Conservation (phyloP, 2,113 vertebrate species). For the Amblyornis subalaris region DNA sequence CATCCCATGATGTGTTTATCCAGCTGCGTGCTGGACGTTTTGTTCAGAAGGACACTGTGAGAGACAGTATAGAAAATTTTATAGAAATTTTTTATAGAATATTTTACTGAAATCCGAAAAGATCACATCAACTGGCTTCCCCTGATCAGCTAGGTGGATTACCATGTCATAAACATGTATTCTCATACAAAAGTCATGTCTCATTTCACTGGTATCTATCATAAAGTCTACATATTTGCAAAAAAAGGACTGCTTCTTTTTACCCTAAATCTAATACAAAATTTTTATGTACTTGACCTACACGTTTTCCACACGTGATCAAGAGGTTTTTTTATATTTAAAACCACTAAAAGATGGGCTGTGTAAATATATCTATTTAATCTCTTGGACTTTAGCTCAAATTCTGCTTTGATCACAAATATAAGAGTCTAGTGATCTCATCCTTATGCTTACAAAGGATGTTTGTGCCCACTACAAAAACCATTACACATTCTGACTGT, state of each 20-base stretch:
- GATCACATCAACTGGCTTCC: neutral
- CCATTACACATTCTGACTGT: neutral
- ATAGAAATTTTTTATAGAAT: no score
- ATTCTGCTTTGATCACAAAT: neutral
- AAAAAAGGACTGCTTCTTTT: neutral
- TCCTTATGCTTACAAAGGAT: neutral
- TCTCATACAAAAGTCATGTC: neutral
- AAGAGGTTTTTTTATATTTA: neutral
- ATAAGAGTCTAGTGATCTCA: neutral
- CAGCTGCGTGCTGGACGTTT: neutral
- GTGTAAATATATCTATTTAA: neutral
- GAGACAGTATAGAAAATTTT: neutral
- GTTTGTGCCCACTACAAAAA: neutral
- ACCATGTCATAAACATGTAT: neutral
- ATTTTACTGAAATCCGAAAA: neutral
- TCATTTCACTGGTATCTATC: neutral
- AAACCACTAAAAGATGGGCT: neutral
- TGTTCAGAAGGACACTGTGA: neutral
- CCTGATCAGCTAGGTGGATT: no score
- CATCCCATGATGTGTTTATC: neutral
- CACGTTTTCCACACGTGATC: neutral
- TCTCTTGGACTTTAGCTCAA: neutral
- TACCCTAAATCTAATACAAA: neutral
- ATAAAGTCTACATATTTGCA: neutral
- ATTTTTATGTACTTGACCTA: neutral